Conservation (phyloP, 2,113 vertebrate species). For the Halichoeres trimaculatus region DNA sequence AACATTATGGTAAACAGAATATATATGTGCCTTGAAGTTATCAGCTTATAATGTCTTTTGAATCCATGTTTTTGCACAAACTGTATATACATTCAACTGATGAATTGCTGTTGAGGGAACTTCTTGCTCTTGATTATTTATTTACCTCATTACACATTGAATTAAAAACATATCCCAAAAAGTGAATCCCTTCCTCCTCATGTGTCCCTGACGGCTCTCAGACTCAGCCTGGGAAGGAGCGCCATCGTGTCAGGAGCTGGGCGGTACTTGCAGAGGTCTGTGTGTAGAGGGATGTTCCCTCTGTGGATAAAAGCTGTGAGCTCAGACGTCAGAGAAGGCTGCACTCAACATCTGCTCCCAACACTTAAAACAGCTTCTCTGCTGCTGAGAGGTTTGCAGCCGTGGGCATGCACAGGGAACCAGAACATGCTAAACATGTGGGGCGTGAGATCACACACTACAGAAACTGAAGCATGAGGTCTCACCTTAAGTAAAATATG, state of each 20-base stretch:
- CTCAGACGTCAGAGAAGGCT: conserved; percentile 9
- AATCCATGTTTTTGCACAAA: conserved; percentile 68
- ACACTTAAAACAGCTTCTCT: neutral
- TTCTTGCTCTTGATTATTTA: conserved; percentile 65
- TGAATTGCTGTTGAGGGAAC: conserved; percentile 61
- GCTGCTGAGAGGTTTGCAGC: neutral
- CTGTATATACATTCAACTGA: conserved; percentile 68
- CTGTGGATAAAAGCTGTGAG: neutral
- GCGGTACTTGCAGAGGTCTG: neutral
- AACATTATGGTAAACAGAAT: conserved; percentile 56
- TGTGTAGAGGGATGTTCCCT: conserved; percentile 1
- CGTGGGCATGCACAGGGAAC: neutral
- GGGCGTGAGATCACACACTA: too few relatives aligned
- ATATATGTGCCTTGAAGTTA: conserved; percentile 72
- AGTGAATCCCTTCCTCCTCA: conserved; percentile 13
- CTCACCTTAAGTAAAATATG: too few relatives aligned
- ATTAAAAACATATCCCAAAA: conserved; percentile 58
- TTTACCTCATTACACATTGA: conserved; percentile 57
- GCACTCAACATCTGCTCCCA: neutral
- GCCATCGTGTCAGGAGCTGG: neutral
- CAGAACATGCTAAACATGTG: neutral
- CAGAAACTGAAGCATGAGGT: too few relatives aligned
- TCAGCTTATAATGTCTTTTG: conserved; percentile 67
- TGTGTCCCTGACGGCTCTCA: conserved; percentile 4
- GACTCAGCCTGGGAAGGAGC: neutral